Evolutionary conservation across 2,797 vertebrate genomes (phyloP).

Genomic region (Myiothlypis chrysogaster): DNA sequence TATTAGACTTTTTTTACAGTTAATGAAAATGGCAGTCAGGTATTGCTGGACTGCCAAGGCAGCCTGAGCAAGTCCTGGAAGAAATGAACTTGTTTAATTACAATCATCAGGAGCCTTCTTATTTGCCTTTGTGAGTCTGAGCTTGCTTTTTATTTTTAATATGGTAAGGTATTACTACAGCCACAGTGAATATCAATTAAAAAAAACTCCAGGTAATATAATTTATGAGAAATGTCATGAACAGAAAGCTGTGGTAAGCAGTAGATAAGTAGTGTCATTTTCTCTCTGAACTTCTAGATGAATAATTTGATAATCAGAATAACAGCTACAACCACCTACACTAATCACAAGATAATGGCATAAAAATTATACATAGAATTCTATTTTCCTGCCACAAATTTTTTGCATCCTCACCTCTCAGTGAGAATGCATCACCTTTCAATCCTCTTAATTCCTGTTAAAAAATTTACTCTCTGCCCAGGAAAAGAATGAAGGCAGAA

Average conservation of each 20-base stretch:
- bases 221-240: not conserved
- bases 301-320: not conserved
- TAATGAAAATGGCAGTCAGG: not conserved
- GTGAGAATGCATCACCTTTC: not conserved
- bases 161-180: not conserved
- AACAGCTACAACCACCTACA: not conserved
- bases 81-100: slow-evolving; percentile 22
- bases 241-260: not conserved
- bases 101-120: not conserved
- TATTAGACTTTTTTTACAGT: not conserved
- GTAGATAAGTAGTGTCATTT: not conserved
- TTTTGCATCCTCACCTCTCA: not conserved
- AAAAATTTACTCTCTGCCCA: not conserved
- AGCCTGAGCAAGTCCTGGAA: not conserved
- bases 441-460: not conserved
- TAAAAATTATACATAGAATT: not conserved
- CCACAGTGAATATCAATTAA: not conserved
- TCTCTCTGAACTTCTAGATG: not conserved
- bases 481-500: not conserved
- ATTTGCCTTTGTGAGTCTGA: not conserved
- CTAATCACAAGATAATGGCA: not conserved
- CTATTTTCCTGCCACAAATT: not conserved
- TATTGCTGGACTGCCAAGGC: not conserved
- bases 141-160: not conserved
- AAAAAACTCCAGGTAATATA: not conserved